Evolutionary conservation across 2,113 vertebrate species (phyloP).

Genomic region (Terrapene triunguis): DNA sequence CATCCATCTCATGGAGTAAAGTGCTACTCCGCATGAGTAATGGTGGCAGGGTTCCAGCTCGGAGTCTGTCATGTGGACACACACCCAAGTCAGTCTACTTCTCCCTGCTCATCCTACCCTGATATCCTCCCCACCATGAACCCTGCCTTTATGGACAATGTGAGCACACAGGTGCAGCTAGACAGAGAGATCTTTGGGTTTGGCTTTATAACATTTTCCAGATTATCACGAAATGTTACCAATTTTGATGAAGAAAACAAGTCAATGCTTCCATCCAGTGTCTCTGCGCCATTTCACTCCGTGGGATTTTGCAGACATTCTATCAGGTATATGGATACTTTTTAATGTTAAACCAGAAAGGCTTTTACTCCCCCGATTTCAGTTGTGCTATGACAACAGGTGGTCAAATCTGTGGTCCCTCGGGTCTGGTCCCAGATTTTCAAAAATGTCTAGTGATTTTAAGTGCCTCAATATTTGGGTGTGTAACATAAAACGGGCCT

Average conservation of each 20-base stretch:
- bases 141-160: background rate
- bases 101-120: no score
- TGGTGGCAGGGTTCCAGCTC: no score
- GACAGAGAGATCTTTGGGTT: background rate
- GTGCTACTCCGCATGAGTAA: no score
- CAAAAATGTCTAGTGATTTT: background rate
- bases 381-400: background rate
- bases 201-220: background rate
- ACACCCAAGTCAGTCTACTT: no score
- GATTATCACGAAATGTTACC: background rate
- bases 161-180: accelerated
- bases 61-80: no score
- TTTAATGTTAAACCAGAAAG: background rate
- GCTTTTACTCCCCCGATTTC: background rate
- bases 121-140: no score
- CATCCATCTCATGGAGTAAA: background rate
- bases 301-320: background rate
- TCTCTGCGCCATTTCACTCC: background rate
- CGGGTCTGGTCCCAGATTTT: no score
- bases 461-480: background rate
- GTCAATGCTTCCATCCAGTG: background rate
- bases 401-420: background rate
- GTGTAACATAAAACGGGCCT: background rate
- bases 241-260: background rate
- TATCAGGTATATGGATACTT: accelerated